A percentile compares a stretch with the other conserved stretches of the same genome.
Evolutionary conservation across 2,113 vertebrate species (phyloP).

Genomic region (Ardeotis arabs): DNA sequence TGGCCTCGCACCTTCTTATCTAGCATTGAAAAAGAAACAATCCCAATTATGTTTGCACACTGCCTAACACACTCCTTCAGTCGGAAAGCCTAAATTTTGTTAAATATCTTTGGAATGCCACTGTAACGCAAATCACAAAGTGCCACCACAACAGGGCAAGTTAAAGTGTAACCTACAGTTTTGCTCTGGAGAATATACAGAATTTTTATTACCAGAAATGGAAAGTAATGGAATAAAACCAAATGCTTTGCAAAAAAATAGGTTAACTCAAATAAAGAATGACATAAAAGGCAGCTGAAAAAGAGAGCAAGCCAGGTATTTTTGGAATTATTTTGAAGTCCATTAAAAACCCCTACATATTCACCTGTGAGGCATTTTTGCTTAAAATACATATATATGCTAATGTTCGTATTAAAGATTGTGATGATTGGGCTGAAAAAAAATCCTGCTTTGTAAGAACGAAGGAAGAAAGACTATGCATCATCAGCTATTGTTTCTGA

Average conservation of each 20-base stretch:
- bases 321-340: neutral
- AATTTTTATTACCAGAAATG: neutral
- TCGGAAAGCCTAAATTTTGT: neutral
- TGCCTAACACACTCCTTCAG: neutral
- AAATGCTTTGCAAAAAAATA: neutral
- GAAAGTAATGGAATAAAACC: conserved; percentile 1
- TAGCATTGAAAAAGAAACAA: neutral
- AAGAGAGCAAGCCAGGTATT: neutral
- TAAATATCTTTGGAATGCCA: neutral
- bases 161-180: neutral
- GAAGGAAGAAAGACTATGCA: neutral
- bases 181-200: neutral
- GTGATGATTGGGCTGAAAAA: neutral
- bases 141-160: neutral
- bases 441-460: neutral
- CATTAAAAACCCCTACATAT: neutral
- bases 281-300: neutral
- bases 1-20: neutral
- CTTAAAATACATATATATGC: neutral
- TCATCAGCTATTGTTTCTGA: neutral
- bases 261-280: neutral
- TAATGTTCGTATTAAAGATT: neutral
- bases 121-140: neutral
- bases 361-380: neutral
- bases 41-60: neutral